Conservation (phyloP, 2,797 vertebrate genomes). For the Sebastes steindachneri region DNA sequence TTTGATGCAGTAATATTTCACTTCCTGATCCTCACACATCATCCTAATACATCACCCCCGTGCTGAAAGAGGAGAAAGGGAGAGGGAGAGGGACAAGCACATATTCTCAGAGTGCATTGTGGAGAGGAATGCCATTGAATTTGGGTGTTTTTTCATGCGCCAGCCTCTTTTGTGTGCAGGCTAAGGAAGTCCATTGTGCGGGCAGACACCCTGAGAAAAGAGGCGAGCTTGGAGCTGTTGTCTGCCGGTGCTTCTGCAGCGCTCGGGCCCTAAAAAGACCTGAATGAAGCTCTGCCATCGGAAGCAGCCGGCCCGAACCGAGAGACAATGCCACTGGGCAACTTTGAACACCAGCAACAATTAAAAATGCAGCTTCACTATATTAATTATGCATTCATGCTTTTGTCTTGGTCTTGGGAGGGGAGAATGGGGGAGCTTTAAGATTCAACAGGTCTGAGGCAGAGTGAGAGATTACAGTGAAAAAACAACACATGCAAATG, state of each 20-base stretch:
- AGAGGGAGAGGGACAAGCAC: slow-evolving; percentile 61
- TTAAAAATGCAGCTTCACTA: slow-evolving; percentile 76
- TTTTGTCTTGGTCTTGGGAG: slow-evolving; percentile 61
- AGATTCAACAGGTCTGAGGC: slow-evolving; percentile 62
- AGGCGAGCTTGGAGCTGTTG: slow-evolving; percentile 78
- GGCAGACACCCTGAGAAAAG: slow-evolving; percentile 84
- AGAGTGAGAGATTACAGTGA: slow-evolving; percentile 53
- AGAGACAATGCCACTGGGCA: slow-evolving; percentile 75
- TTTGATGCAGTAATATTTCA: slow-evolving; percentile 14
- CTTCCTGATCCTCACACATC: slow-evolving; percentile 53
- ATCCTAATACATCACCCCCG: slow-evolving; percentile 53
- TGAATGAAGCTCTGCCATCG: slow-evolving; percentile 80
- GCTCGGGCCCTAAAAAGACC: slow-evolving; percentile 47
- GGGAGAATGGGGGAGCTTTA: slow-evolving; percentile 37
- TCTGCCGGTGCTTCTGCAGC: slow-evolving; percentile 78
- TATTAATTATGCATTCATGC: slow-evolving; percentile 81
- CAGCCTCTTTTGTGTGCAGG: slow-evolving; percentile 80
- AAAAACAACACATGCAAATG: slow-evolving; percentile 46
- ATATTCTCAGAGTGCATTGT: slow-evolving; percentile 76
- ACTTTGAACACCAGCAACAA: slow-evolving; percentile 83
- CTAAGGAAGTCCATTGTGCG: slow-evolving; percentile 84
- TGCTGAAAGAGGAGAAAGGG: slow-evolving; percentile 27
- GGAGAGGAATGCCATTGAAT: slow-evolving; percentile 85
- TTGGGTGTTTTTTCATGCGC: slow-evolving; percentile 79
- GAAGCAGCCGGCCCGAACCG: slow-evolving; percentile 78